Conservation (phyloP, 2,113 vertebrate species). For the Nestor notabilis region DNA sequence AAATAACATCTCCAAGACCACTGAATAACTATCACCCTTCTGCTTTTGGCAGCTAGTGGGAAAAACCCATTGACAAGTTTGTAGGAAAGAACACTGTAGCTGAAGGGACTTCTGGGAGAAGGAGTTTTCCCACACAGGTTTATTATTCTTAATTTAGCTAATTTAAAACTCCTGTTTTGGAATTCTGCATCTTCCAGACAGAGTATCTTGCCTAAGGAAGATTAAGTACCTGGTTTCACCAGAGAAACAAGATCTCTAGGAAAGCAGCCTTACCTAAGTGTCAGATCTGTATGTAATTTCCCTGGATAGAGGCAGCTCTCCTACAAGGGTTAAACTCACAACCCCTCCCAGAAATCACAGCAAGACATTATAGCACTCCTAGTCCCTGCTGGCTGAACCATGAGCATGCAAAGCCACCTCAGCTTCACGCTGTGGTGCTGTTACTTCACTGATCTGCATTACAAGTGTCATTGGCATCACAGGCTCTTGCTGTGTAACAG, state of each 20-base stretch:
- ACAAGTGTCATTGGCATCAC: background rate
- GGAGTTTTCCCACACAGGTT: background rate
- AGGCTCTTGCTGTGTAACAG: background rate
- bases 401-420: rapidly evolving
- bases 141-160: background rate
- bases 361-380: background rate
- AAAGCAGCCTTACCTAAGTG: background rate
- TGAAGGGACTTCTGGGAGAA: background rate
- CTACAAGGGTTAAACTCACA: background rate
- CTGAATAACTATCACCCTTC: background rate
- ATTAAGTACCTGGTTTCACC: background rate
- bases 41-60: background rate
- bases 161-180: background rate
- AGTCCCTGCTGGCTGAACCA: background rate
- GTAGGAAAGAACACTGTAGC: background rate
- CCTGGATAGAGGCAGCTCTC: background rate
- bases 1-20: background rate
- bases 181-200: background rate
- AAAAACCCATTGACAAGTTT: rapidly evolving
- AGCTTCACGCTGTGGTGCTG: rapidly evolving
- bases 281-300: rapidly evolving
- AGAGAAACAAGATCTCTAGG: background rate
- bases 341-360: background rate
- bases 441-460: rapidly evolving
- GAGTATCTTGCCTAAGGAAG: background rate